These are phyloP conservation scores for Lindbergichthys nudifrons DNA, from an alignment of 2,797 vertebrate species.

Conservation along the genomic window DNA sequence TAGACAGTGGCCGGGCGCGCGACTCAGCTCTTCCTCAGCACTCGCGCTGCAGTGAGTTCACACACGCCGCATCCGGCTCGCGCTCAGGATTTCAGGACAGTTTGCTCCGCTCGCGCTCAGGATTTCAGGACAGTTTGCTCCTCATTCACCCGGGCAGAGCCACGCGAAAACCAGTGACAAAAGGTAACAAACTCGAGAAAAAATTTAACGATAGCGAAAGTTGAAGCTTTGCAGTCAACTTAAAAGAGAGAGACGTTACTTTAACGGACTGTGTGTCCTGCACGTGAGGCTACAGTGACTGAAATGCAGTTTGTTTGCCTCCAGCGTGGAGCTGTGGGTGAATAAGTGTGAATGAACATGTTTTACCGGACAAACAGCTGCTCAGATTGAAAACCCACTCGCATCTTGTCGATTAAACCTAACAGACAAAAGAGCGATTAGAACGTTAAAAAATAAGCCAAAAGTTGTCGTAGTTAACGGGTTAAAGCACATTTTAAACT, in stretches of 20 bases:
- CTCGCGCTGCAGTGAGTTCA: neutral
- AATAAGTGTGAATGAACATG: neutral
- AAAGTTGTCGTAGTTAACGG: too few relatives aligned
- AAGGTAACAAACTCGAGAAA: constrained; percentile 13
- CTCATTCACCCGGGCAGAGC: neutral
- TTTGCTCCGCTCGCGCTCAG: neutral
- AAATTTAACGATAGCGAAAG: neutral
- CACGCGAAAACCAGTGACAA: neutral
- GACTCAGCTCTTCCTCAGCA: neutral
- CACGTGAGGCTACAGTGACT: neutral
- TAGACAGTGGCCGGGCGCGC: constrained; percentile 19
- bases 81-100: neutral
- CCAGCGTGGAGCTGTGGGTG: neutral
- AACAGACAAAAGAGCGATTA: too few relatives aligned
- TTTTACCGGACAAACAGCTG: neutral
- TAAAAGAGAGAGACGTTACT: rapidly evolving
- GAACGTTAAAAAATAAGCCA: too few relatives aligned
- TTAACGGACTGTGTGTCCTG: neutral
- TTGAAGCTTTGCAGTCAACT: neutral
- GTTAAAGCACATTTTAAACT: too few relatives aligned
- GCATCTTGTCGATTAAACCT: too few relatives aligned
- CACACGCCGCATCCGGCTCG: neutral
- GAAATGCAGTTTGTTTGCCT: neutral
- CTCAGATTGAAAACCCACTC: neutral
- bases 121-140: neutral